Evolutionary conservation across 2,113 vertebrate species (phyloP).

Genomic region (Gorilla gorilla): DNA sequence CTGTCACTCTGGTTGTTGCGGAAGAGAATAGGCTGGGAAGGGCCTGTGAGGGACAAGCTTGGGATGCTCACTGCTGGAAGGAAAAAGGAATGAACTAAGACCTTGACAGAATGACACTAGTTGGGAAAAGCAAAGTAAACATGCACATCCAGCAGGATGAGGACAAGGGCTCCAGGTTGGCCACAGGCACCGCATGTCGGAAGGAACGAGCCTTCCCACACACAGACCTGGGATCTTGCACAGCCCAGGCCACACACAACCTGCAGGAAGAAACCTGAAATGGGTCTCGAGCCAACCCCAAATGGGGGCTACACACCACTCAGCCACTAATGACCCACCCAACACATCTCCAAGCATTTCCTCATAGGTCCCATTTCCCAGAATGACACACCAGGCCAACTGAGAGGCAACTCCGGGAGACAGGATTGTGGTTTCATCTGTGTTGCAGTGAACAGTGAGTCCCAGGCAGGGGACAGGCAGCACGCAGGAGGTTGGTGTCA

Average conservation of each 20-base stretch:
- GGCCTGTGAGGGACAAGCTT: not conserved
- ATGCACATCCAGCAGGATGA: fast-evolving
- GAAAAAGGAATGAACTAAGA: conserved; percentile 11
- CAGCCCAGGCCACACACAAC: not conserved
- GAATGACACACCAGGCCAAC: not conserved
- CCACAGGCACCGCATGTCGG: not conserved
- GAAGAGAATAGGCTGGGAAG: not conserved
- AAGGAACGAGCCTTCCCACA: not conserved
- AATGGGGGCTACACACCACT: not conserved
- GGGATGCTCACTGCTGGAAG: not conserved
- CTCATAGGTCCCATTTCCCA: not conserved
- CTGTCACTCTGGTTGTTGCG: not conserved
- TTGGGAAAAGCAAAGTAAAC: not conserved
- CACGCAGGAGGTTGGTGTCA: not conserved
- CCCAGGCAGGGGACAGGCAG: not conserved
- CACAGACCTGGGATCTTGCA: too few species aligned
- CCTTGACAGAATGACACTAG: not conserved
- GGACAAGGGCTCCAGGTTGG: not conserved
- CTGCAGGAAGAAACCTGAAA: not conserved
- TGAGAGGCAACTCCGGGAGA: not conserved
- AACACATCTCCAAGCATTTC: not conserved
- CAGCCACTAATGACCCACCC: not conserved
- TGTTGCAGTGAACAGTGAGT: not conserved
- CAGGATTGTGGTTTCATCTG: not conserved
- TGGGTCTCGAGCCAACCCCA: not conserved